Evolutionary conservation across 1,140 invertebrate genomes (phyloP), one percentile per base, ranked within the genome.

Genomic region (Atopsyche davidsoni): DNA sequence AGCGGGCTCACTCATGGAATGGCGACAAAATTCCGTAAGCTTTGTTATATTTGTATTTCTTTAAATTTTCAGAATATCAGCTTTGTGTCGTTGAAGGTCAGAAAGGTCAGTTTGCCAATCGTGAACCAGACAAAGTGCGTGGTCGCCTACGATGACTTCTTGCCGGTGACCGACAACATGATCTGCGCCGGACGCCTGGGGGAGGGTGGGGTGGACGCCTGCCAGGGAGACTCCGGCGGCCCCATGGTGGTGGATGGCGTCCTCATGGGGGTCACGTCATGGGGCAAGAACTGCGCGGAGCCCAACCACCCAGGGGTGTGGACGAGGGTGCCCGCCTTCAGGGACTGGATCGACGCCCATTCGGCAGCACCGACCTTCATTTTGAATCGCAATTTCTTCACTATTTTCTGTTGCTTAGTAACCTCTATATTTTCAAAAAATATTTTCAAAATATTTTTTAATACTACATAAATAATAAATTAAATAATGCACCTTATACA

Each of bases 141-240:
- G 14, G 28, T 51, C 0, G 51, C 66, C 36, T 65, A 73, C 25
- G 9, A 1, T 9, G 16, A 11, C 3, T 32, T 36, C 17, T 53
- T 52, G 10, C 43, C 59, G 3, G 67, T 87, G 11, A 80, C 78
- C 1, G 62, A 77, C 3, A 77, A 76, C 14, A 85, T 86, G 79
- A 62, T 86, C 2, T 88, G 86, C 57, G 85, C 86, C 13, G 84
- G 83, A 17, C 1, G 10, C 2, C 1, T 49, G 3, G 34, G 23
- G 2, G 36, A 13, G 3, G 64, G 64, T 7, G 70, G 67, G 11
- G 58, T 54, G 39, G 67, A 72, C 53, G 65, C 67, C 40, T 72
- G 69, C 43, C 64, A 65, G n/a, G 69, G 77, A 18, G 80, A 82
- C 57, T 80, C 79, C n/a, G 80, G 80, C 1, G 80, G 80, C 3